Percentiles rank a stretch among this genome's conserved stretches.
These are phyloP conservation scores for Entosphenus tridentatus DNA, from an alignment of 2,113 vertebrate species.

Conservation along the genomic window DNA sequence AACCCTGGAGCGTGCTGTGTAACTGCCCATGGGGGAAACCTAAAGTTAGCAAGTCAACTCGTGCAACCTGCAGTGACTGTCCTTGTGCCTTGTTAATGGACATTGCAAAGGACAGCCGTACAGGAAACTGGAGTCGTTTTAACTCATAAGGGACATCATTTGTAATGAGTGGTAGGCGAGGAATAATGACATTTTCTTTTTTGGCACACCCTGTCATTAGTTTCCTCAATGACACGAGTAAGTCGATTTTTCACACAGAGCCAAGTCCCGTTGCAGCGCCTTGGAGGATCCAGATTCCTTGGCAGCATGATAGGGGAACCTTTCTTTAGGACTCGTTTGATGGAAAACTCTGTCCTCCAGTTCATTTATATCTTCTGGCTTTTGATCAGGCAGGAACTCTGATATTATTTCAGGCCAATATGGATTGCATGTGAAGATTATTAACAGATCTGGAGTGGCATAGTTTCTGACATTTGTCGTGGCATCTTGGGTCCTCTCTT, in stretches of 20 bases:
- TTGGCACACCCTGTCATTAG: not conserved
- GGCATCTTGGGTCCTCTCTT: not conserved
- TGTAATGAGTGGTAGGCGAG: not conserved
- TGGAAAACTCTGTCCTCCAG: not conserved
- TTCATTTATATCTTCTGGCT: not conserved
- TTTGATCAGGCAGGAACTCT: not conserved
- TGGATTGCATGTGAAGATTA: not conserved
- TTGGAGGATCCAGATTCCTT: conserved; percentile 1
- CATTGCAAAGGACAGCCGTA: not conserved
- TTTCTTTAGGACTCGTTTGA: not conserved
- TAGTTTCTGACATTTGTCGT: not conserved
- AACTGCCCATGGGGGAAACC: not conserved
- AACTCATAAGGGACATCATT: not conserved
- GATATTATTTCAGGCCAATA: not conserved
- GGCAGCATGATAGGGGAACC: not conserved
- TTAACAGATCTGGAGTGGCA: not conserved
- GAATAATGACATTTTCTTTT: not conserved
- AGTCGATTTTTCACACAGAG: not conserved
- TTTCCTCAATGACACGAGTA: not conserved
- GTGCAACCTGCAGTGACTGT: not conserved
- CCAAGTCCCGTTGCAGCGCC: not conserved
- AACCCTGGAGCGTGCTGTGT: not conserved
- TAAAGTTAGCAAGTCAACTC: not conserved
- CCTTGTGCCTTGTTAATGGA: not conserved
- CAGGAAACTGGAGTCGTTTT: not conserved